phyloP scores from a whole-genome alignment of 2,797 vertebrate species.

The Sebastes nivosus region DNA sequence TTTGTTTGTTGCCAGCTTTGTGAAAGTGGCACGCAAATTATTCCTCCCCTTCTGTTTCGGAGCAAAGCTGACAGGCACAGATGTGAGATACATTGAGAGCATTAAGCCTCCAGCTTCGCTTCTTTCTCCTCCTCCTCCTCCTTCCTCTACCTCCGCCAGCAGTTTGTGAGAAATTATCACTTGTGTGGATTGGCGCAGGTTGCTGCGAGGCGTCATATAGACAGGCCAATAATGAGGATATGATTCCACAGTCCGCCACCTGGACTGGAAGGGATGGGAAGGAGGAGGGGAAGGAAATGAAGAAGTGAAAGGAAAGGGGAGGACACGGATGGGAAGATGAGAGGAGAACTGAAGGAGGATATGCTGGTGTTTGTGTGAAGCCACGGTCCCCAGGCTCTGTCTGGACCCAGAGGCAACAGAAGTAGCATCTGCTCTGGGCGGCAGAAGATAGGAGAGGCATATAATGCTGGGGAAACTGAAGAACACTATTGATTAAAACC shows the following conservation, averaged over 20 bases:
- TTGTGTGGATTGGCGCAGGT: constrained; percentile 45
- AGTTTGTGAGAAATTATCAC: constrained; percentile 55
- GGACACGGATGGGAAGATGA: constrained; percentile 3
- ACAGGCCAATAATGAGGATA: constrained; percentile 61
- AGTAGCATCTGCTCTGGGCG: constrained; percentile 49
- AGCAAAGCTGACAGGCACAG: constrained; percentile 50
- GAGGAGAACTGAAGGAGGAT: constrained; percentile 35
- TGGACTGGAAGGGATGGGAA: constrained; percentile 19
- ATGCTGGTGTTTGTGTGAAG: constrained; percentile 50
- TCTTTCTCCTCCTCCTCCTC: constrained; percentile 18
- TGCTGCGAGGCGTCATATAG: constrained; percentile 51
- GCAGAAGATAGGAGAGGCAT: neutral
- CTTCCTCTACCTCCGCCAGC: constrained; percentile 20
- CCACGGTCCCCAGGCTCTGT: constrained; percentile 53
- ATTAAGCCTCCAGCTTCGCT: constrained; percentile 36
- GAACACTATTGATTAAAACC: constrained; percentile 35
- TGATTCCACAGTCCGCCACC: constrained; percentile 48
- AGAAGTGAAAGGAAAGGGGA: constrained; percentile 2
- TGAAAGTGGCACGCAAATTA: constrained; percentile 45
- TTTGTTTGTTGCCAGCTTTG: constrained; percentile 54
- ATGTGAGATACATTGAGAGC: constrained; percentile 53
- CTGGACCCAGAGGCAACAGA: constrained; percentile 56
- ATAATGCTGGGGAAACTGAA: constrained; percentile 15
- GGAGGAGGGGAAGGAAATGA: constrained; percentile 18
- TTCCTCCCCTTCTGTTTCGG: constrained; percentile 42